These are phyloP conservation scores for Cyphomyrmex costatus DNA, from an alignment of 1,140 invertebrate genomes.

Conservation along the genomic window DNA sequence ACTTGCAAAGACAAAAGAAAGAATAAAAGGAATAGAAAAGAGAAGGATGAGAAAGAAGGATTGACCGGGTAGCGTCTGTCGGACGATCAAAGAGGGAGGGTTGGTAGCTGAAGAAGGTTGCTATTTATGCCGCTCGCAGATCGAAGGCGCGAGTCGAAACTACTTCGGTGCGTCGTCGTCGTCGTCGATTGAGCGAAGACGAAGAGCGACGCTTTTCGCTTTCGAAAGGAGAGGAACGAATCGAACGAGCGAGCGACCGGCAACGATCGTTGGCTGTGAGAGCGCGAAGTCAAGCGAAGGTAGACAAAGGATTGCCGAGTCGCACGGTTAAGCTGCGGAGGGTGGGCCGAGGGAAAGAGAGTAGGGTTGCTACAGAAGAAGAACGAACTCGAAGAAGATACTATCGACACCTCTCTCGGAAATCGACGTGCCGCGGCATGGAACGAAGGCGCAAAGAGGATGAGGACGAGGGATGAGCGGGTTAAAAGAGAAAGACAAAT, in stretches of 20 bases:
- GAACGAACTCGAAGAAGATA: conserved; percentile 60
- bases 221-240: conserved; percentile 44
- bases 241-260: conserved; percentile 18
- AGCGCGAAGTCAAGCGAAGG: conserved; percentile 56
- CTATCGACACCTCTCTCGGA: conserved; percentile 68
- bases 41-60: conserved; percentile 6
- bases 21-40: conserved; percentile 33
- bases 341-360: neutral
- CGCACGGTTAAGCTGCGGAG: conserved; percentile 23
- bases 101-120: conserved; percentile 37
- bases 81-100: conserved; percentile 67
- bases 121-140: conserved; percentile 61
- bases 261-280: conserved; percentile 33
- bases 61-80: conserved; percentile 60
- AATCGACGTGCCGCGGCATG: conserved; percentile 65
- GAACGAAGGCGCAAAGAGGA: conserved; percentile 59
- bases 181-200: conserved; percentile 62
- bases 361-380: conserved; percentile 1
- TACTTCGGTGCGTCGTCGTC: conserved; percentile 50
- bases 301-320: conserved; percentile 63
- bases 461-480: conserved; percentile 40
- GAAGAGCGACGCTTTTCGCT: conserved; percentile 55
- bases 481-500: conserved; percentile 65
- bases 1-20: conserved; percentile 9
- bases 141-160: conserved; percentile 57